Conservation (phyloP, 2,797 vertebrate species). For the Catamblyrhynchus diadema region DNA sequence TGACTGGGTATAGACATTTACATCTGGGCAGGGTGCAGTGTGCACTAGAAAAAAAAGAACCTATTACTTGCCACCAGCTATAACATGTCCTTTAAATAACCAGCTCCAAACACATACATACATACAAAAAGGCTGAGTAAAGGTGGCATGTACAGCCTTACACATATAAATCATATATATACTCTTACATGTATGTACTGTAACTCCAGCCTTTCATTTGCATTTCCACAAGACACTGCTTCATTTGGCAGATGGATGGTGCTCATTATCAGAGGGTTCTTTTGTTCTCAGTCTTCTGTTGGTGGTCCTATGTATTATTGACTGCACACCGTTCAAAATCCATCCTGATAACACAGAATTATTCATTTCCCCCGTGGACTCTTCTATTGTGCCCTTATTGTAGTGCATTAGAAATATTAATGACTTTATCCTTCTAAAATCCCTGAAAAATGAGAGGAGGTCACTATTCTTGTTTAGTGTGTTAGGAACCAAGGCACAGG, state of each 20-base stretch:
- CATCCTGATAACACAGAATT: slow-evolving; percentile 1
- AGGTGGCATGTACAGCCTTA: background rate
- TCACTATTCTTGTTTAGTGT: background rate
- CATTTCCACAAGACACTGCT: background rate
- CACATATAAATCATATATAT: background rate
- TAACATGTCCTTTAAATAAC: background rate
- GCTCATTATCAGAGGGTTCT: background rate
- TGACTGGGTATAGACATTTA: background rate
- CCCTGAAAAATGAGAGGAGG: background rate
- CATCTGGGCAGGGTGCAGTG: background rate
- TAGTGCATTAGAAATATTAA: background rate
- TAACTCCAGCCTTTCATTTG: background rate
- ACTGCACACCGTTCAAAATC: background rate
- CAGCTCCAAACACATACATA: background rate
- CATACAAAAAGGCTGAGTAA: background rate
- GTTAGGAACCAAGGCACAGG: background rate
- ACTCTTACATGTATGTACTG: background rate
- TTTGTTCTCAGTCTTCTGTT: slow-evolving; percentile 11
- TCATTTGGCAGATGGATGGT: slow-evolving; percentile 6
- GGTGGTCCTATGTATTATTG: slow-evolving; percentile 23
- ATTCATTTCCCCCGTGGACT: slow-evolving; percentile 11
- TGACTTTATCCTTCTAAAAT: background rate
- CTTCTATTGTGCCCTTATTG: background rate
- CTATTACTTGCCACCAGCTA: background rate
- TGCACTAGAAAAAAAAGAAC: background rate